Evolutionary conservation across 2,797 vertebrate species (phyloP).

Genomic region (Sebastolobus alascanus): DNA sequence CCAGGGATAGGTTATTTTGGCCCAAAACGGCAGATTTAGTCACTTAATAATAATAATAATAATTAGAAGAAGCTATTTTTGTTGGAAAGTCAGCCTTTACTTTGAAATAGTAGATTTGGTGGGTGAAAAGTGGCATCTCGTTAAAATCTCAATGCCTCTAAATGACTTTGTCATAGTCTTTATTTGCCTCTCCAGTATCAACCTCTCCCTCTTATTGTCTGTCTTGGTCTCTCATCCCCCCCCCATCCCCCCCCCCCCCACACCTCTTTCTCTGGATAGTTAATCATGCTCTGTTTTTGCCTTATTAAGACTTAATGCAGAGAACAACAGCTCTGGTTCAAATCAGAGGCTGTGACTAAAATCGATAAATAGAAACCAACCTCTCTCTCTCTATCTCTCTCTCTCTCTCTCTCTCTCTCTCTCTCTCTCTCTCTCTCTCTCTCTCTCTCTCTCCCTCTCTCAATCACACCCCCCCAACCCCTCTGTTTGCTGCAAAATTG

Average conservation of each 20-base stretch:
- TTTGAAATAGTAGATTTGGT: slow-evolving; percentile 22
- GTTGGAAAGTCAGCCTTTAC: no score
- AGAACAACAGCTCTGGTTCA: slow-evolving; percentile 64
- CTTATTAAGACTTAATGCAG: slow-evolving; percentile 64
- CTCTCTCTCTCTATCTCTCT: not conserved
- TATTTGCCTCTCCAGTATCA: not conserved
- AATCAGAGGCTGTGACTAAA: slow-evolving; percentile 44
- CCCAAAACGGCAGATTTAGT: no score
- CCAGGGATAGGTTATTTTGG: no score
- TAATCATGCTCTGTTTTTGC: slow-evolving; percentile 57
- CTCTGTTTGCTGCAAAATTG: slow-evolving; percentile 87
- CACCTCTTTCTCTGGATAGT: slow-evolving; percentile 29
- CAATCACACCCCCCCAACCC: slow-evolving; percentile 47
- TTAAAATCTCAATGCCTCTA: slow-evolving; percentile 21
- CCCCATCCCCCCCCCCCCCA: not conserved
- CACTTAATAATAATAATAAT: no score
- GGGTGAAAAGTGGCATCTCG: slow-evolving; percentile 32
- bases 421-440: not conserved
- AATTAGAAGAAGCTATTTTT: no score
- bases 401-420: not conserved
- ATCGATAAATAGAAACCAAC: not conserved
- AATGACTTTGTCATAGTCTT: slow-evolving; percentile 17
- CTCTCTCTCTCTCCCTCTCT: not conserved
- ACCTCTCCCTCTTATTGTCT: not conserved
- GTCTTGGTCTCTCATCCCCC: not conserved